Conservation (phyloP, 2,113 vertebrate species). For the Toxotes jaculatrix region DNA sequence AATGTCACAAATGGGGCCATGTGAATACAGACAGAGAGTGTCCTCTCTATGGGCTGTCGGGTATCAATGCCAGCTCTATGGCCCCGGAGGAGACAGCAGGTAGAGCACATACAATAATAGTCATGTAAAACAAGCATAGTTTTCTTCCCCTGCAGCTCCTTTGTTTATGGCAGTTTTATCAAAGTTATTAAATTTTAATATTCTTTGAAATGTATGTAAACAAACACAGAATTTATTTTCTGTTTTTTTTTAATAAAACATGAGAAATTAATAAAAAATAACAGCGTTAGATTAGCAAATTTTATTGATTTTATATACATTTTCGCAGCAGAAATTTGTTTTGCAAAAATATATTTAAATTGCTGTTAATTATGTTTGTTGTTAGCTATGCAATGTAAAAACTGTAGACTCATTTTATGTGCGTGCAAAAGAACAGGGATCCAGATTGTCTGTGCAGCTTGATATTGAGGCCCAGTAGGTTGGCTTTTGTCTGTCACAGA, state of each 20-base stretch:
- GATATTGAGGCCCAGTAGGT: not conserved
- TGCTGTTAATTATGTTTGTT: not conserved
- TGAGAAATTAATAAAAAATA: too few species aligned
- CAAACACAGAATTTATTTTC: not conserved
- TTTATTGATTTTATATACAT: too few species aligned
- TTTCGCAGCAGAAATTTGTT: too few species aligned
- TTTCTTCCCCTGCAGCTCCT: not conserved
- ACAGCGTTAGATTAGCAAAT: too few species aligned
- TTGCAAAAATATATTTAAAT: not conserved
- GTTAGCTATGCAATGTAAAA: not conserved
- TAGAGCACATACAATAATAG: constrained; percentile 61
- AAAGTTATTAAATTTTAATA: not conserved
- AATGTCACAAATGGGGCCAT: constrained; percentile 99
- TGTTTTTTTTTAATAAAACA: too few species aligned
- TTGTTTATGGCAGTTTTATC: not conserved
- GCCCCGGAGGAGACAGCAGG: constrained; percentile 92
- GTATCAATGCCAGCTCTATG: constrained; percentile 96
- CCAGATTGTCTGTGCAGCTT: not conserved
- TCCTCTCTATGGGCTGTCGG: constrained; percentile 98
- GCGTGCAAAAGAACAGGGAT: not conserved
- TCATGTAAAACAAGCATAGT: not conserved
- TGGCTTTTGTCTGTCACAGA: constrained; percentile 2
- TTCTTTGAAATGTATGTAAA: not conserved
- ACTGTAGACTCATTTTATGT: not conserved
- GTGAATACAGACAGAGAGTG: constrained; percentile 99